Evolutionary conservation across 2,113 vertebrate species (phyloP).

Genomic region (Gopherus flavomarginatus): DNA sequence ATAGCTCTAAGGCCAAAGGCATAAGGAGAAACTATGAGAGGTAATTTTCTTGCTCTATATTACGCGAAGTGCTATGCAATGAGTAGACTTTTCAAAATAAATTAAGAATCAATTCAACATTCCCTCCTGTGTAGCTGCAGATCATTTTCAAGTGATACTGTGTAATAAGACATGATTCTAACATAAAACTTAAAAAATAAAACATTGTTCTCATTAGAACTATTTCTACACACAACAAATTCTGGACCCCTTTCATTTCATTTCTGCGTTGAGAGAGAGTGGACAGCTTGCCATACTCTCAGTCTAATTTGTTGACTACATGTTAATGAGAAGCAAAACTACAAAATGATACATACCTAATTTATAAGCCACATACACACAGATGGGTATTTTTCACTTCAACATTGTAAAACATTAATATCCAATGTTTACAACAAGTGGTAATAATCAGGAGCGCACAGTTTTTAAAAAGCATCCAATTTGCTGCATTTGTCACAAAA

Average conservation of each 20-base stretch:
- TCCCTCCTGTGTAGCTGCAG: not conserved
- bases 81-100: not conserved
- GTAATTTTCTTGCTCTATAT: not conserved
- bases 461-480: not conserved
- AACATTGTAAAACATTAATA: slow-evolving; percentile 26
- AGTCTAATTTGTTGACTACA: not conserved
- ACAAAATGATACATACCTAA: not conserved
- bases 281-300: not conserved
- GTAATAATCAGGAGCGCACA: not conserved
- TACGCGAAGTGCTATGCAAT: not conserved
- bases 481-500: not conserved
- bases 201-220: not conserved
- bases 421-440: not conserved
- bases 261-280: not conserved
- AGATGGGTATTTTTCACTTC: not conserved
- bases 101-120: not conserved
- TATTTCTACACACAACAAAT: not conserved
- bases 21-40: not conserved
- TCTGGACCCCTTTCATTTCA: not conserved
- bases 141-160: not conserved
- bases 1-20: not conserved
- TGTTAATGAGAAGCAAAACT: not conserved
- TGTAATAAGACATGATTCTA: not conserved
- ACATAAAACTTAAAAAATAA: not conserved
- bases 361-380: not conserved